phyloP scores from a whole-genome alignment of 2,888 invertebrate genomes.

The Danaus chrysippus region DNA sequence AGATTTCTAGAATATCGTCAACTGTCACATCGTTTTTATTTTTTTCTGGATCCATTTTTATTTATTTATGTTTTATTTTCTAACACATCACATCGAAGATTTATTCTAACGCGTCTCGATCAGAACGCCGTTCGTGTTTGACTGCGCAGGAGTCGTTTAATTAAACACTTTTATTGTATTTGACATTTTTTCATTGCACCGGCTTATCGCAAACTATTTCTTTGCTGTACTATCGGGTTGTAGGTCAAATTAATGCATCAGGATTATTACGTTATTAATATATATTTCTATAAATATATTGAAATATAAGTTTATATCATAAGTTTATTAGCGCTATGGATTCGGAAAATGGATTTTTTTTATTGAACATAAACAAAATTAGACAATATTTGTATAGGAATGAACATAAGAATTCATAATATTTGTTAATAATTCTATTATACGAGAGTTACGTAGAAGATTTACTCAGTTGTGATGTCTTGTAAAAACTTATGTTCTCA shows the following conservation, averaged over 20 bases:
- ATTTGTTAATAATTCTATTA: too few species aligned
- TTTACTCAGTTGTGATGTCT: too few species aligned
- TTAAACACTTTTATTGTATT: conserved; percentile 61
- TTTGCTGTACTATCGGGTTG: conserved; percentile 10
- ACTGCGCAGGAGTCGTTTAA: conserved; percentile 48
- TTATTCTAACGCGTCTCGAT: conserved; percentile 38
- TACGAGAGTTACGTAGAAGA: too few species aligned
- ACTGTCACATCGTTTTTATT: conserved; percentile 62
- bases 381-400: too few species aligned
- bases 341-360: too few species aligned
- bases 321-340: too few species aligned
- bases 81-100: conserved; percentile 24
- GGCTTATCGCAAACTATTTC: conserved; percentile 36
- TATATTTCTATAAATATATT: too few species aligned
- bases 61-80: conserved; percentile 9
- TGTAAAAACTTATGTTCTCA: too few species aligned
- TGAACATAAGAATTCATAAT: too few species aligned
- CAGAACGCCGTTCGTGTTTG: conserved; percentile 45
- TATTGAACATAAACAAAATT: too few species aligned
- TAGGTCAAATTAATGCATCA: neutral
- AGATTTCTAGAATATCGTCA: conserved; percentile 63
- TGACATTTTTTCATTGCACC: conserved; percentile 36
- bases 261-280: neutral
- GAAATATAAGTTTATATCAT: too few species aligned
- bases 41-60: conserved; percentile 64